Evolutionary conservation across 2,797 vertebrate species (phyloP).

Genomic region (Anniella stebbinsi): DNA sequence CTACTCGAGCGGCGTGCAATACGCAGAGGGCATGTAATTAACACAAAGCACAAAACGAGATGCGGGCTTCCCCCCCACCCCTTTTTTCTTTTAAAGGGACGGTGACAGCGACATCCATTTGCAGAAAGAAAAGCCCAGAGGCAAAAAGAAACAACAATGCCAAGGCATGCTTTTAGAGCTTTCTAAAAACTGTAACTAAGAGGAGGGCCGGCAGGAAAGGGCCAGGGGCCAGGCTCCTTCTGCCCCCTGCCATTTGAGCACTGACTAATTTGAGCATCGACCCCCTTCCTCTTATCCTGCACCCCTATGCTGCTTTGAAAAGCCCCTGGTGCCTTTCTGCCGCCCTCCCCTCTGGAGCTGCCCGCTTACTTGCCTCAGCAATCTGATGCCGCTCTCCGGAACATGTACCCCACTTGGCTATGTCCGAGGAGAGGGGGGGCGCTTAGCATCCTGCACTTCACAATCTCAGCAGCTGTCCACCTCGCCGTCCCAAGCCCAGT

Average conservation of each 20-base stretch:
- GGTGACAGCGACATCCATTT: not conserved
- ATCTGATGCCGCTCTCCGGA: not conserved
- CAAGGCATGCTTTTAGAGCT: not conserved
- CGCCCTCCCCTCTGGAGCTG: not conserved
- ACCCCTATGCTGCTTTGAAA: accelerated
- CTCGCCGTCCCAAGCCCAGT: not conserved
- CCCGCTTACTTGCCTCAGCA: too few species aligned
- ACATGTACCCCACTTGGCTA: too few species aligned
- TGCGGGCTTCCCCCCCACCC: not conserved
- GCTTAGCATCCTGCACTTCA: not conserved
- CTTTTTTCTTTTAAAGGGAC: not conserved
- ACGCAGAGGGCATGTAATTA: slow-evolving; percentile 33
- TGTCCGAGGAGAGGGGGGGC: too few species aligned
- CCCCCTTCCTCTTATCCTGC: not conserved
- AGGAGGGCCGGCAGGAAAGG: too few species aligned
- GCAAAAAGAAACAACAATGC: slow-evolving; percentile 6
- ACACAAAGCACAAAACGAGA: slow-evolving; percentile 41
- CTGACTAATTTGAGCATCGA: too few species aligned
- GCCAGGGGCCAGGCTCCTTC: too few species aligned
- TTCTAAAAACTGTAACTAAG: too few species aligned
- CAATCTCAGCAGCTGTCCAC: slow-evolving; percentile 35
- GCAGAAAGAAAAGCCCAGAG: not conserved
- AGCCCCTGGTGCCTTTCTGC: accelerated
- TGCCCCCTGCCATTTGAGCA: too few species aligned
- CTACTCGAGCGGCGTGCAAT: slow-evolving; percentile 7